Evolutionary conservation across 2,888 invertebrate species (phyloP).

Genomic region (Cephus rjabovi): DNA sequence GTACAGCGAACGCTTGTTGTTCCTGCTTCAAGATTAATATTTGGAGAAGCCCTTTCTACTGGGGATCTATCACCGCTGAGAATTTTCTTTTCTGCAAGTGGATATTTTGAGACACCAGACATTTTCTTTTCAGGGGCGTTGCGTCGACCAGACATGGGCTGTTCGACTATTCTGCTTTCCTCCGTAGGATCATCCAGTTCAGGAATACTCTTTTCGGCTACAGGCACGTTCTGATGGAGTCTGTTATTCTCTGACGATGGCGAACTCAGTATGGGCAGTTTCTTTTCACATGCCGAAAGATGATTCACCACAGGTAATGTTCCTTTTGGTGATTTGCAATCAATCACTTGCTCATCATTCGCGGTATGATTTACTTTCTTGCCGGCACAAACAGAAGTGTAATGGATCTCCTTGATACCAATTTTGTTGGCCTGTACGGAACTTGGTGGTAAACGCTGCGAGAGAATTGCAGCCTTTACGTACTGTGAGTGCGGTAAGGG

Average conservation of each 20-base stretch:
- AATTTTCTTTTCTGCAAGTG: background rate
- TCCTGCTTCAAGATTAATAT: background rate
- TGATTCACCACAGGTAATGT: background rate
- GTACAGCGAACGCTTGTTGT: background rate
- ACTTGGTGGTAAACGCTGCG: constrained; percentile 59
- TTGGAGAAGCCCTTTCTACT: background rate
- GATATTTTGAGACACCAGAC: background rate
- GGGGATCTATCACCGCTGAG: background rate
- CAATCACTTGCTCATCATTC: constrained; percentile 6
- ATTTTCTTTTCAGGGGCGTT: background rate
- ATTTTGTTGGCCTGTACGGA: constrained; percentile 54
- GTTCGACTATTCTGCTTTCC: background rate
- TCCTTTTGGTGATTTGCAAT: constrained; percentile 15
- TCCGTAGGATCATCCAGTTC: constrained; percentile 26
- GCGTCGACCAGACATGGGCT: background rate
- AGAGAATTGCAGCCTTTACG: constrained; percentile 56
- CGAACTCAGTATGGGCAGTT: background rate
- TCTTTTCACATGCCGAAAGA: background rate
- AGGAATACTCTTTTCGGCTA: constrained; percentile 24
- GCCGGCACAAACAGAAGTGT: constrained; percentile 27
- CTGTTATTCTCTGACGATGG: background rate
- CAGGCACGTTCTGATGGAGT: background rate
- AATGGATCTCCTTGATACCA: constrained; percentile 47
- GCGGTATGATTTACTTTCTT: constrained; percentile 26
- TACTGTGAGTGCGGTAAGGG: constrained; percentile 55